Conservation (phyloP, 2,888 invertebrate species). For the Nysson spinosus region DNA sequence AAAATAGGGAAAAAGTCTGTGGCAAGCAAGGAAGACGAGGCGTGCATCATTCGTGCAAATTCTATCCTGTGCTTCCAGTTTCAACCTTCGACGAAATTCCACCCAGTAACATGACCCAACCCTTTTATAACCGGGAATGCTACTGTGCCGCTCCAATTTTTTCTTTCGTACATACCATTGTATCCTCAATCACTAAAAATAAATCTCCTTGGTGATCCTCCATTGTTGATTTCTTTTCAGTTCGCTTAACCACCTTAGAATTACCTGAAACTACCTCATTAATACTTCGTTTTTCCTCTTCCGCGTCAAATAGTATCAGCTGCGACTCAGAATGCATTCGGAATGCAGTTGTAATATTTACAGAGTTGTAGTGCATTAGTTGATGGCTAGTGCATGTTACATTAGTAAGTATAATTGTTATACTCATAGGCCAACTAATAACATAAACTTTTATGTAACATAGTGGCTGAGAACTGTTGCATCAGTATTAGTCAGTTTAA, state of each 20-base stretch:
- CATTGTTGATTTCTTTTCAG: not conserved
- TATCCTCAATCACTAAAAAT: not conserved
- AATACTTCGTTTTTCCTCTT: too few relatives aligned
- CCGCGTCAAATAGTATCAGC: too few relatives aligned
- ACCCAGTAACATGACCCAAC: constrained; percentile 10
- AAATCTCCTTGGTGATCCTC: not conserved
- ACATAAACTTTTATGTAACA: too few relatives aligned
- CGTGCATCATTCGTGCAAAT: constrained; percentile 14
- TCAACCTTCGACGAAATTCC: constrained; percentile 23
- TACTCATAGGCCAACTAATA: too few relatives aligned
- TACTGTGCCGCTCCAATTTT: not conserved
- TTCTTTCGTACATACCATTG: not conserved
- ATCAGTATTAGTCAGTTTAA: too few relatives aligned
- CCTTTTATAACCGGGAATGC: not conserved
- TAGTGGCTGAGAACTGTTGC: too few relatives aligned
- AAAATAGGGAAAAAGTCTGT: constrained; percentile 23
- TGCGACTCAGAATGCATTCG: too few relatives aligned
- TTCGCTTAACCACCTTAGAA: not conserved
- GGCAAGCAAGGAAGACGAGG: constrained; percentile 19
- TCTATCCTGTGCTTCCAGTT: constrained; percentile 9
- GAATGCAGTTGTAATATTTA: too few relatives aligned
- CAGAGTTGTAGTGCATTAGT: too few relatives aligned
- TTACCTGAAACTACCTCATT: too few relatives aligned
- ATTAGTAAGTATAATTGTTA: too few relatives aligned
- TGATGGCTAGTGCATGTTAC: too few relatives aligned